phyloP scores from a whole-genome alignment of 2,113 vertebrate species.

The Chunga burmeisteri region DNA sequence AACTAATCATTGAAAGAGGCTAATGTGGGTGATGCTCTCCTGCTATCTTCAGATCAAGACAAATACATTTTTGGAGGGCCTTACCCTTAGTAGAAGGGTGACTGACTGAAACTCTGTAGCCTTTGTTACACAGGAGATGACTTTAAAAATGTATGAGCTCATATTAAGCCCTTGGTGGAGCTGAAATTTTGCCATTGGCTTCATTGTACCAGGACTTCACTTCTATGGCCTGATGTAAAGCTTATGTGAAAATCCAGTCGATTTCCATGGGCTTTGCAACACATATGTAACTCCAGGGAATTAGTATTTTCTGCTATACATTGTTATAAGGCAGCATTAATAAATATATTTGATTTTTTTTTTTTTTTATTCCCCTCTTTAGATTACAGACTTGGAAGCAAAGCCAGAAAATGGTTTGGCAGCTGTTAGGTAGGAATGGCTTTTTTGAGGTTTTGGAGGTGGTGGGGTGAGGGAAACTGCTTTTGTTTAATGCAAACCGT shows the following conservation, averaged over 20 bases:
- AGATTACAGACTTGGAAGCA: conserved; percentile 80
- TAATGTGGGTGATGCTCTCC: neutral
- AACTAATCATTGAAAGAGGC: neutral
- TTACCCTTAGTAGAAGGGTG: neutral
- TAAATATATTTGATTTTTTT: conserved; percentile 16
- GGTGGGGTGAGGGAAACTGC: neutral
- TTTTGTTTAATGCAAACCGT: neutral
- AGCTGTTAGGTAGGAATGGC: conserved; percentile 78
- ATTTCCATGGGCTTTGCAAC: neutral
- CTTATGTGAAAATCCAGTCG: neutral
- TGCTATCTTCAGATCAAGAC: neutral
- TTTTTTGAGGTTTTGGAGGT: neutral
- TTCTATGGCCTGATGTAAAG: neutral
- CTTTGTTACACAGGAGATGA: neutral
- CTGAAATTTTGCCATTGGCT: neutral
- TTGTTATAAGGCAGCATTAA: neutral
- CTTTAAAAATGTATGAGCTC: neutral
- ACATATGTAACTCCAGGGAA: neutral
- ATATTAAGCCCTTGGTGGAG: neutral
- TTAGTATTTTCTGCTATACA: neutral
- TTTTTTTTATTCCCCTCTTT: conserved; percentile 10
- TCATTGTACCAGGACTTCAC: neutral
- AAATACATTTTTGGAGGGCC: neutral
- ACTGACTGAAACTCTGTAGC: neutral
- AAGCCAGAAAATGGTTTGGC: conserved; percentile 82